phyloP scores from a whole-genome alignment of 2,113 vertebrate species.

The Oreochromis niloticus region DNA sequence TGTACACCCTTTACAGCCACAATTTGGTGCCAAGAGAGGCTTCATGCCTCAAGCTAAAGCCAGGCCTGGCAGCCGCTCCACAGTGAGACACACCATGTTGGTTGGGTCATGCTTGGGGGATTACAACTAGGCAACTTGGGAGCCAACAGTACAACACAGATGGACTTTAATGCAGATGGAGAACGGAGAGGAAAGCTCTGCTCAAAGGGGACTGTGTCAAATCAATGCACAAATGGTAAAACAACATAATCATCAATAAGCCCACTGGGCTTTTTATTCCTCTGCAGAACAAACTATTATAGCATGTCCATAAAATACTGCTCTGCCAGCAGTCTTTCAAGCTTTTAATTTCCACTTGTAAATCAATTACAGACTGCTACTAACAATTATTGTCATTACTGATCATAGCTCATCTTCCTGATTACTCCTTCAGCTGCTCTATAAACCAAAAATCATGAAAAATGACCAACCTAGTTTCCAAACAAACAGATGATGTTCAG shows the following conservation, averaged over 20 bases:
- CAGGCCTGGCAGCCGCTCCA: conserved; percentile 45
- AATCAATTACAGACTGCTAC: background rate
- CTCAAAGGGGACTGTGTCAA: background rate
- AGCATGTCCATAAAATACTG: background rate
- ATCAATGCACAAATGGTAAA: background rate
- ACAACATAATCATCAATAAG: background rate
- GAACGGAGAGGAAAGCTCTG: conserved; percentile 1
- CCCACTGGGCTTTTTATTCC: background rate
- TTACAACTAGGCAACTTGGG: conserved; percentile 54
- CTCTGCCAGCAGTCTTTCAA: background rate
- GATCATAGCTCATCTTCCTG: background rate
- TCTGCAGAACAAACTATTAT: background rate
- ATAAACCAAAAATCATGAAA: background rate
- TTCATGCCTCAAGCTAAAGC: conserved; percentile 34
- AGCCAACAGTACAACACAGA: conserved; percentile 45
- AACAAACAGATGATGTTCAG: background rate
- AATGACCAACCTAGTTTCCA: background rate
- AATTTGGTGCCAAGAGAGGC: conserved; percentile 54
- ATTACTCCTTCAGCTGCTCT: background rate
- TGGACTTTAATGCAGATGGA: conserved; percentile 37
- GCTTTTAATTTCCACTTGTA: background rate
- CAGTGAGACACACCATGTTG: conserved; percentile 23
- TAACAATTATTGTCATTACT: background rate
- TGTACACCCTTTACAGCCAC: conserved; percentile 27
- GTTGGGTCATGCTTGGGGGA: conserved; percentile 56